Evolutionary conservation across 2,888 invertebrate genomes (phyloP), one percentile per base, ranked within the genome.

Genomic region (Willowsia nigromaculata): DNA sequence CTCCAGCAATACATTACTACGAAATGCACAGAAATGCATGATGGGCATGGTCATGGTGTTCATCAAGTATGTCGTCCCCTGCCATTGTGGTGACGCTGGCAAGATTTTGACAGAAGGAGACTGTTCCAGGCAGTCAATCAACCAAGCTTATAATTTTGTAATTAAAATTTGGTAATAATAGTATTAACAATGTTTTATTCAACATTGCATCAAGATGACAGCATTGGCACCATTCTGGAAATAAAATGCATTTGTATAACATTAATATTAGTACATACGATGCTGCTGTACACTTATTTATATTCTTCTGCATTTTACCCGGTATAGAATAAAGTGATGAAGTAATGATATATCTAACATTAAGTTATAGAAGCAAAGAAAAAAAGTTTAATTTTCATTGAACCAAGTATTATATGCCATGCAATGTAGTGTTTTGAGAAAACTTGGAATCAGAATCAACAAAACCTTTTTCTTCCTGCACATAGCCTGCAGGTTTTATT

Each of bases 91-190:
- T 62, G 62, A 62, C 22, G 27, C 7, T 62, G 62, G 25, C 9
- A 22, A 13, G 27, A 9, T 59, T 6, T 7, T 3, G 18, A 22
- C 4, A 68, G 40, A 18, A 25, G n/a, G 15, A 68, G 40, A 68
- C 68, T 22, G 18, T 40, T 68, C 18, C 40, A n/a, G 18, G 18
- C 68, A 68, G 40, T 68, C 40, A 40, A 68, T 37, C 43, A 81
- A 11, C 59, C 33, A 81, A 40, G 15, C 81, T 43, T 81, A 11
- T 81, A 81, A 81, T 59, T 59, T 82, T 40, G 65, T 33, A 65
- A 65, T 65, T 33, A 65, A 33, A 65, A 65, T 65, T 65, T 37
- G 33, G 11, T 65, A 65, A 65, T 65, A 59, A 82, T 62, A 47
- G 40, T n/a, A n/a, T n/a, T 62, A 43, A 62, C 62, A 65, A 62